Percentiles rank a stretch among this genome's conserved stretches.
phyloP scores from a whole-genome alignment of 2,888 invertebrate species.

The Aricia artaxerxes region DNA sequence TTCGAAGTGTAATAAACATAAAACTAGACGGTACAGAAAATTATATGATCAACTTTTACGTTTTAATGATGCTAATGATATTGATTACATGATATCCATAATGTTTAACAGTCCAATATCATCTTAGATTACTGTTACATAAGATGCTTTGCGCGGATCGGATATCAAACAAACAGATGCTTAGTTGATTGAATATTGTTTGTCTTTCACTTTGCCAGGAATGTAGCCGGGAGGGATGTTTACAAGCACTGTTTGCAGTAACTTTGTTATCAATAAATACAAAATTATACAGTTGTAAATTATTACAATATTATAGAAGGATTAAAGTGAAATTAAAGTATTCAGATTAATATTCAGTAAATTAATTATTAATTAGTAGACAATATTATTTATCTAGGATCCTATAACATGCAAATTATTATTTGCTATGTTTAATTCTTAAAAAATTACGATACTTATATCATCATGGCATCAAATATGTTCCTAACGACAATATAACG shows the following conservation, averaged over 20 bases:
- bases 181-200: slow-evolving; percentile 22
- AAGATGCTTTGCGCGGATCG: slow-evolving; percentile 5
- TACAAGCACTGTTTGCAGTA: neutral
- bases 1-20: neutral
- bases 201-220: slow-evolving; percentile 17
- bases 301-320: neutral
- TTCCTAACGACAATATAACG: too few relatives aligned
- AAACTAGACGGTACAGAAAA: neutral
- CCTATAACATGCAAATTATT: too few relatives aligned
- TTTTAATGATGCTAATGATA: slow-evolving; percentile 8
- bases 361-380: too few relatives aligned
- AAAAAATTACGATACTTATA: too few relatives aligned
- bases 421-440: neutral
- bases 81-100: neutral
- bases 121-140: neutral
- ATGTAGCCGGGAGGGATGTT: neutral
- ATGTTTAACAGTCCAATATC: slow-evolving; percentile 1
- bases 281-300: neutral
- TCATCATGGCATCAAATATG: too few relatives aligned
- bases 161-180: slow-evolving; percentile 27
- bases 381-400: too few relatives aligned
- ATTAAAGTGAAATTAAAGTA: too few relatives aligned
- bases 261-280: neutral
- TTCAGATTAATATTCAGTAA: too few relatives aligned
- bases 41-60: neutral